Base-by-base conservation (phyloP, 2,797 vertebrate species). In the Luscinia megarhynchos region DNA sequence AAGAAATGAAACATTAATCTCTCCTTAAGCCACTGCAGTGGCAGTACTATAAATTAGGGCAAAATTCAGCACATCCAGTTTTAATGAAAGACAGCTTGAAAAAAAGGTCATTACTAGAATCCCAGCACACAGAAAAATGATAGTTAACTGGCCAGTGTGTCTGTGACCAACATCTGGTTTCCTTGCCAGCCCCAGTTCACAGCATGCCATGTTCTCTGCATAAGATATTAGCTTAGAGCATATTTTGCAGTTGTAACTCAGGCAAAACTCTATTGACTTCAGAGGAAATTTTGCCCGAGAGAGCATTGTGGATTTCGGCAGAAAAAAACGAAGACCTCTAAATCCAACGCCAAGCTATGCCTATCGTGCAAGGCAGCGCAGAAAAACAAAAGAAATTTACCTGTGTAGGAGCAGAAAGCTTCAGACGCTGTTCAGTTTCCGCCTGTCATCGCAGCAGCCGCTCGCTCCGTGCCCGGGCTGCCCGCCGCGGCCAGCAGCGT, bases 401-500 rank as follows among this genome's bases (percentile, higher is more conserved):
- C 97, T 97, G 95, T 55, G n/a, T 7, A 40, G 48, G 64, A 95
- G 82, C 7, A 78, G 66, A 93, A 90, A 54, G 55, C 78, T 82
- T 62, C 46, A 46, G 63, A 88, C 1, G 43, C 46, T 94, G 77
- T 51, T 97, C 96, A 98, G 84, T 94, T 89, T 87, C 74, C 92
- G 77, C 74, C 95, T 93, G 90, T 95, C 97, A 97, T 96, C 41
- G 38, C 93, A 96, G 69, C 88, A 62, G 80, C 66, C 79, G 45
- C 38, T 69, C 43, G 18, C 80, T 45, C 68, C 69, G 51, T 62
- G 81, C 41, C 34, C 84, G 69, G 50, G 70, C 59, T 93, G 90
- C 53, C 64, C 73, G 30, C 57, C 19, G 10, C 41, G 20, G 80
- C 29, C 18, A 26, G 82, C 32, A 67, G 51, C 19, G 62, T 10